Conservation (phyloP, 2,113 vertebrate genomes). For the Uropsilus gracilis region DNA sequence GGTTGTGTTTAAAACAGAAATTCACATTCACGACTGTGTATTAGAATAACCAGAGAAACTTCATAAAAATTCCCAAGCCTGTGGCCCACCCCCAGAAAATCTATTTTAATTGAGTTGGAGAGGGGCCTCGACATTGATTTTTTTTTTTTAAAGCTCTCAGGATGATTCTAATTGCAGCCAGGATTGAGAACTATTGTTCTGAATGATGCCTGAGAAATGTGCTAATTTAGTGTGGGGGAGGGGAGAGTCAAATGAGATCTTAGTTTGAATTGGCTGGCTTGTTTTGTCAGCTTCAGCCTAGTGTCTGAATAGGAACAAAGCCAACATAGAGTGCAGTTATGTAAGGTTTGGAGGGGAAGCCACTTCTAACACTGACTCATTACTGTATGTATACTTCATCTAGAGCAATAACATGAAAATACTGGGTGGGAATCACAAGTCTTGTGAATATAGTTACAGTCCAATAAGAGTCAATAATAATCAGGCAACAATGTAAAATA, state of each 20-base stretch:
- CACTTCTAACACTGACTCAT: conserved; percentile 9
- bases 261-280: conserved; percentile 53
- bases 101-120: conserved; percentile 77
- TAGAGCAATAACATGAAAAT: background rate
- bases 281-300: conserved; percentile 55
- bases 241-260: conserved; percentile 23
- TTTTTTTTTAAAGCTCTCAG: conserved; percentile 48
- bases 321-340: conserved; percentile 63
- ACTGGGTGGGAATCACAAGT: background rate
- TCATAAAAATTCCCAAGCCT: conserved; percentile 63
- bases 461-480: conserved; percentile 16
- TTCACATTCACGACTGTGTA: background rate
- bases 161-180: conserved; percentile 74
- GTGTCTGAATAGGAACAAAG: conserved; percentile 63
- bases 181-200: conserved; percentile 63
- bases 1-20: conserved; percentile 39
- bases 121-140: conserved; percentile 51
- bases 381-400: conserved; percentile 15
- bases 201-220: conserved; percentile 68
- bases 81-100: conserved; percentile 56
- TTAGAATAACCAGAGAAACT: background rate
- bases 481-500: background rate
- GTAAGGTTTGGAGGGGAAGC: conserved; percentile 34
- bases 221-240: conserved; percentile 58
- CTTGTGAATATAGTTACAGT: background rate